These are phyloP conservation scores for Ramphastos sulfuratus DNA, from an alignment of 2,113 vertebrate species.

Conservation along the genomic window DNA sequence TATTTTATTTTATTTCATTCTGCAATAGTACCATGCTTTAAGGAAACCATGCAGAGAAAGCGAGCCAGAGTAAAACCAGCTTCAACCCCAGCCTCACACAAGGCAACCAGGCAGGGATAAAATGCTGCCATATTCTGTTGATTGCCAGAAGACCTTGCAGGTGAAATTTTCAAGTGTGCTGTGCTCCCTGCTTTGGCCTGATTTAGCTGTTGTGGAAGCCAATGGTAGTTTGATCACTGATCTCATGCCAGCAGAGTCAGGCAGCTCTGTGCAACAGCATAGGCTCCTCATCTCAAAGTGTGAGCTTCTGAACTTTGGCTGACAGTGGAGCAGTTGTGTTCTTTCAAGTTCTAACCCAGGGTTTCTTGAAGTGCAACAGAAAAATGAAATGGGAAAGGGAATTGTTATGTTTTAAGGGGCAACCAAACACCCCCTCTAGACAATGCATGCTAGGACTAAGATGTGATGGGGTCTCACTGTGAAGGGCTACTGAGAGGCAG, in stretches of 20 bases:
- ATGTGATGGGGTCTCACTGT: not conserved
- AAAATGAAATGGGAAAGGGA: not conserved
- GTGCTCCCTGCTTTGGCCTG: conserved; percentile 8
- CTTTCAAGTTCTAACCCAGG: not conserved
- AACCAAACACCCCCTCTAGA: not conserved
- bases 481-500: not conserved
- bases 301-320: not conserved
- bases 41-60: not conserved
- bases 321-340: not conserved
- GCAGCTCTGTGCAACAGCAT: not conserved
- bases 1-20: not conserved
- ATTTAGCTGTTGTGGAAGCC: conserved; percentile 19
- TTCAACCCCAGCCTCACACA: not conserved
- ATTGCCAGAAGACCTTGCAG: conserved; percentile 28
- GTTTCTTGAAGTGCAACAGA: not conserved
- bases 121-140: not conserved
- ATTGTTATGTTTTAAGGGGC: not conserved
- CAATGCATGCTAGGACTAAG: not conserved
- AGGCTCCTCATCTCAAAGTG: not conserved
- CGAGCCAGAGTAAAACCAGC: not conserved
- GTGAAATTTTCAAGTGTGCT: not conserved
- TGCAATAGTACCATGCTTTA: not conserved
- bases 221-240: not conserved
- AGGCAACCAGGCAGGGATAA: conserved; percentile 20
- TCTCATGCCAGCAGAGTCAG: not conserved